Evolutionary conservation across 1,140 invertebrate genomes (phyloP).

Genomic region (Cheumatopsyche charites): DNA sequence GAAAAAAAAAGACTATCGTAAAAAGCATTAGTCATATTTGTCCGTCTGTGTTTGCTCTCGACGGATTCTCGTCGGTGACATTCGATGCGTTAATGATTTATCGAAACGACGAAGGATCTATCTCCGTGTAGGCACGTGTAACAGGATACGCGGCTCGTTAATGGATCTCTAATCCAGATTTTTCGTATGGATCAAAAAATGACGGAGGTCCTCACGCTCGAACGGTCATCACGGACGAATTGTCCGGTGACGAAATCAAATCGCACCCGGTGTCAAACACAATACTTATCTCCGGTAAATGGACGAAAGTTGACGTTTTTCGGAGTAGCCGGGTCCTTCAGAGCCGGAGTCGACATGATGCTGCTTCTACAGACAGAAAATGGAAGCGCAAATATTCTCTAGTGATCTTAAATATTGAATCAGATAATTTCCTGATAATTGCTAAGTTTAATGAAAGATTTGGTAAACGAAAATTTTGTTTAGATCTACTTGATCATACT

Average conservation of each 20-base stretch:
- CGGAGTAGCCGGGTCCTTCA: not conserved
- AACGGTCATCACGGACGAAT: slow-evolving; percentile 8
- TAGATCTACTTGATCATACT: no score
- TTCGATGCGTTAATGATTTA: slow-evolving; percentile 7
- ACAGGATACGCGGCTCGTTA: slow-evolving; percentile 40
- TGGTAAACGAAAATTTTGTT: no score
- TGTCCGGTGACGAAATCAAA: slow-evolving; percentile 11
- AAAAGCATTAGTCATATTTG: slow-evolving; percentile 20
- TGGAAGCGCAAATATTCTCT: no score
- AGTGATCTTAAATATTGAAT: no score
- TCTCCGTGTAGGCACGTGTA: slow-evolving; percentile 4
- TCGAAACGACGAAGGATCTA: not conserved
- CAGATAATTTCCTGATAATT: no score
- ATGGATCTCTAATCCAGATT: slow-evolving; percentile 46
- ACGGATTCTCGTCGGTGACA: not conserved
- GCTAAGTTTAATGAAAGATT: no score
- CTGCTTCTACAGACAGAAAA: not conserved
- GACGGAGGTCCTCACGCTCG: slow-evolving; percentile 1
- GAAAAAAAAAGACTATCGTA: not conserved
- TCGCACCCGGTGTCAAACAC: slow-evolving; percentile 44
- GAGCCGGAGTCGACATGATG: not conserved
- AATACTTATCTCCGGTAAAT: slow-evolving; percentile 45
- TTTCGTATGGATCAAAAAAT: not conserved
- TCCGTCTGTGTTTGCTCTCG: not conserved
- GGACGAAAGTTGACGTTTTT: slow-evolving; percentile 24